Evolutionary conservation across 2,888 invertebrate genomes (phyloP), one percentile per base, ranked within the genome.

Genomic region (Aleiodes alternator): DNA sequence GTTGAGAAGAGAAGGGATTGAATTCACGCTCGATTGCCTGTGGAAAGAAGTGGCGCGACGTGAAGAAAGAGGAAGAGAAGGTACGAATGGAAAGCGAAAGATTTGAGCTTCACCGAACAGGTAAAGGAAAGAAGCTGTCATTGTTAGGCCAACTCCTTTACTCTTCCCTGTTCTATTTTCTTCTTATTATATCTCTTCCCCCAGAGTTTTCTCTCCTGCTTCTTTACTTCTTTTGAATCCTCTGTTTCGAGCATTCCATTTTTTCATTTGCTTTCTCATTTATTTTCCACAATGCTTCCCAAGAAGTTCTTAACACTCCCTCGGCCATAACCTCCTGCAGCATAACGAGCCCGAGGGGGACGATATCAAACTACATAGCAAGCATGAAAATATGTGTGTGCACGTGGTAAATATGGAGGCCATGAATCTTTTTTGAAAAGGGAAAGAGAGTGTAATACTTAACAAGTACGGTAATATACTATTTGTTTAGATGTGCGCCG

Each of bases 1-100:
- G 31, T 31, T 43, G 29, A 68, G 31, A 43, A 68, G 55, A 64
- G 61, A 75, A 31, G 82, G 82, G 81, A 76, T 81, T 81, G 80
- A 81, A 83, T 83, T 86, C 80, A 84, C 83, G 84, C 81, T 81
- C 83, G 84, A 86, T 84, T 82, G 85, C 81, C 80, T 74, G 76
- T 73, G 80, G 81, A 82, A 86, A 85, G 84, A 64, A 72, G 56
- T 72, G 59, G 57, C 69, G 68, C 69, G 16, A 53, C 29, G 23
- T 31, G 34, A 23, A 23, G 71, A 38, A 16, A 59, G 34, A 53
- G 31, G 69, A 43, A 64, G 43, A 48, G 72, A 69, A 51, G 43
- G 34, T 34, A 72, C 14, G 50, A 70, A 55, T 57, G 71, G 72
- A 34, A 71, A 79, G 76, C 43, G 43, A 77, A 75, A 79, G 78